Percentiles rank a stretch among this genome's conserved stretches.
phyloP scores from a whole-genome alignment of 2,797 vertebrate species.

The Galagoides demidoff region DNA sequence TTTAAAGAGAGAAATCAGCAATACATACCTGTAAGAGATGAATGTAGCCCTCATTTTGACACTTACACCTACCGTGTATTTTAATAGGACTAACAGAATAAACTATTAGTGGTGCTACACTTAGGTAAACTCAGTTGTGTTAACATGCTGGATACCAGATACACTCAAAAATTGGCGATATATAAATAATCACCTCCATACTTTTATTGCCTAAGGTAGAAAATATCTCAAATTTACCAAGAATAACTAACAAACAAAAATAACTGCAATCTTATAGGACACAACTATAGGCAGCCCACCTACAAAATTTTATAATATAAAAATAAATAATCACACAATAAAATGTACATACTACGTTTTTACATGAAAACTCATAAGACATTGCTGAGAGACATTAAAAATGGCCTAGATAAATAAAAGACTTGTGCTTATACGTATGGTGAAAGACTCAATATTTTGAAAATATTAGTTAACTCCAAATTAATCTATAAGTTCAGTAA shows the following conservation, averaged over 20 bases:
- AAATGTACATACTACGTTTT: not conserved
- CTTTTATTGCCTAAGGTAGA: not conserved
- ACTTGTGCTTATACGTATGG: not conserved
- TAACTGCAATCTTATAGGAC: not conserved
- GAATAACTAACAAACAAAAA: not conserved
- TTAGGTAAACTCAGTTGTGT: not conserved
- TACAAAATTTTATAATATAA: not conserved
- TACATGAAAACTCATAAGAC: not conserved
- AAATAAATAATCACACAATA: not conserved
- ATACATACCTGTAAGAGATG: not conserved
- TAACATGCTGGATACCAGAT: not conserved
- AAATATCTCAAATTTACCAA: not conserved
- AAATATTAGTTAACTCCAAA: not conserved
- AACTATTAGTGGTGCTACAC: not conserved
- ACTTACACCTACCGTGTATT: accelerated
- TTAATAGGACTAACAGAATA: not conserved
- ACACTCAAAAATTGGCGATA: not conserved
- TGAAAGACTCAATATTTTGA: not conserved
- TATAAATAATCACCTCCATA: not conserved
- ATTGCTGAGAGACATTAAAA: not conserved
- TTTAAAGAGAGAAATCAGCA: not conserved
- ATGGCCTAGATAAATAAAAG: not conserved
- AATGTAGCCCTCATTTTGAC: not conserved
- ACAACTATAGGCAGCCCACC: not conserved
- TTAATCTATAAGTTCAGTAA: not conserved